These are phyloP conservation scores for Leptinotarsa undecemlineata DNA, from an alignment of 1,140 invertebrate species.

Conservation along the genomic window DNA sequence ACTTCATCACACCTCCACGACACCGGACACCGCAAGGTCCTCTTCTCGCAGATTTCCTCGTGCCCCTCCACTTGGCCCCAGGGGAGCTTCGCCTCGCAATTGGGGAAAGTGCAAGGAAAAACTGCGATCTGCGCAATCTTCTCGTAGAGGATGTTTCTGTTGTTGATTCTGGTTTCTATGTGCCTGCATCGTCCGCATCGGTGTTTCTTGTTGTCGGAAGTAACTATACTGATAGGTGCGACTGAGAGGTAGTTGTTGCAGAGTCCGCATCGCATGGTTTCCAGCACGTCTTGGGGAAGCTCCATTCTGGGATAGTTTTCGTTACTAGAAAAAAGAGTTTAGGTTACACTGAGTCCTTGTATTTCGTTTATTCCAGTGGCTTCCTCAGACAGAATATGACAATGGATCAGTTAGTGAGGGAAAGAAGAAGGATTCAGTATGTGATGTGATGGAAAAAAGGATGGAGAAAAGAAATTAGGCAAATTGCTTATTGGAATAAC, in stretches of 20 bases:
- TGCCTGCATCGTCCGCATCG: slow-evolving; percentile 16
- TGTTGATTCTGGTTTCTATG: not conserved
- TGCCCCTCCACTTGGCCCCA: slow-evolving; percentile 11
- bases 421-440: no score
- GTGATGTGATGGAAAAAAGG: no score
- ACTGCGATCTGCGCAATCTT: not conserved
- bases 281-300: not conserved
- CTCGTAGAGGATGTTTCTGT: slow-evolving; percentile 7
- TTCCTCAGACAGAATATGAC: no score
- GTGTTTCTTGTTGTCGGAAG: not conserved
- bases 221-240: slow-evolving; percentile 8
- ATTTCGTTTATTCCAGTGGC: no score
- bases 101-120: slow-evolving; percentile 16
- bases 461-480: no score
- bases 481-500: no score
- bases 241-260: slow-evolving; percentile 20
- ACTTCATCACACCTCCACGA: slow-evolving; percentile 13
- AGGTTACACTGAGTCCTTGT: no score
- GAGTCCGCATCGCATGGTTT: slow-evolving; percentile 11
- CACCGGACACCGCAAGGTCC: slow-evolving; percentile 9
- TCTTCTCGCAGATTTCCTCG: slow-evolving; percentile 6
- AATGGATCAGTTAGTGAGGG: no score
- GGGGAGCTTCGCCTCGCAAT: not conserved
- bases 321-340: no score
- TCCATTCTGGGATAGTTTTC: no score